Conservation (phyloP, 35 echinoderm and acorn worm species). For the Holothuria glaberrima region DNA sequence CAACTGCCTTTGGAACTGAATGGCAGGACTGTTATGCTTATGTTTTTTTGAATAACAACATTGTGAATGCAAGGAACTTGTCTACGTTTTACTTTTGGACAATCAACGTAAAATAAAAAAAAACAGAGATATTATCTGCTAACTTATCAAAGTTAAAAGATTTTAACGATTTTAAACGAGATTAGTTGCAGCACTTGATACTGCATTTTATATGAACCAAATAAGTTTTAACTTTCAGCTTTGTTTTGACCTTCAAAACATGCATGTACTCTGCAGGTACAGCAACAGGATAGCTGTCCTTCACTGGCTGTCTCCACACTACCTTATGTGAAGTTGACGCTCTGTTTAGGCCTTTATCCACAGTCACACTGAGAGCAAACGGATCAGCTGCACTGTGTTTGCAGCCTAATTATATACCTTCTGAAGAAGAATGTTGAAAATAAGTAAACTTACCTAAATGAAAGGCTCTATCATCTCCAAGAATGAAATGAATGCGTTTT, state of each 20-base stretch:
- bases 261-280: background rate
- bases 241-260: background rate
- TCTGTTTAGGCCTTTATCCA: slow-evolving; percentile 58
- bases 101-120: slow-evolving; percentile 17
- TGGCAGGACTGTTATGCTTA: slow-evolving; percentile 23
- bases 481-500: no score
- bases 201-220: background rate
- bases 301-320: slow-evolving; percentile 58
- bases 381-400: slow-evolving; percentile 60
- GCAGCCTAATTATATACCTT: slow-evolving; percentile 71
- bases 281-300: background rate
- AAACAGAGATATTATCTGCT: background rate
- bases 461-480: no score
- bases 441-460: no score
- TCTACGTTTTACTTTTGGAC: slow-evolving; percentile 37
- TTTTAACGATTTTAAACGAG: background rate
- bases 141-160: background rate
- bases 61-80: slow-evolving; percentile 2
- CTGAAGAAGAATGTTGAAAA: slow-evolving; percentile 52
- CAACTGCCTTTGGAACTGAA: slow-evolving; percentile 7
- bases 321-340: slow-evolving; percentile 55
- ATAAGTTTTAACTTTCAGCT: background rate
- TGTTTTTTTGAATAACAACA: background rate
- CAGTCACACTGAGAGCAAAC: slow-evolving; percentile 34
- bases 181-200: background rate